A percentile compares a stretch with the other conserved stretches of the same genome.
Conservation (phyloP, 2,113 vertebrate genomes). For the Carassius gibelio region DNA sequence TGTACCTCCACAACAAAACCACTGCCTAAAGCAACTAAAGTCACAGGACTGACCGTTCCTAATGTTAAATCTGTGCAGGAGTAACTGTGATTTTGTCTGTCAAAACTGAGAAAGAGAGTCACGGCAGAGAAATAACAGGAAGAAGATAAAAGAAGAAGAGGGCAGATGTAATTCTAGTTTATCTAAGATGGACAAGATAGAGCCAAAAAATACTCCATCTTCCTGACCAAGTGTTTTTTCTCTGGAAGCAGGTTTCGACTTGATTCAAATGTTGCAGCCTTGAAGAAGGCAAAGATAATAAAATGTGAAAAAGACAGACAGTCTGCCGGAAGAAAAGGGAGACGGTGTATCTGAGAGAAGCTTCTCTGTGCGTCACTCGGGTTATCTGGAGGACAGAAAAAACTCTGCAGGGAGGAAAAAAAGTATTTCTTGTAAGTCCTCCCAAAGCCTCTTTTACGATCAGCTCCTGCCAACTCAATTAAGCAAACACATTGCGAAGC, state of each 20-base stretch:
- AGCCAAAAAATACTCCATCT: neutral
- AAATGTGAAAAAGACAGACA: conserved; percentile 18
- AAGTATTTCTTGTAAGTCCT: conserved; percentile 29
- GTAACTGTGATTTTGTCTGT: neutral
- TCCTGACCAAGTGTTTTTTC: conserved; percentile 14
- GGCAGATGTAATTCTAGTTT: conserved; percentile 34
- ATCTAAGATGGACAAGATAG: conserved; percentile 40
- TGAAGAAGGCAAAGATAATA: conserved; percentile 51
- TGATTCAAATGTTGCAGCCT: conserved; percentile 49
- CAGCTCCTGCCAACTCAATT: conserved; percentile 43
- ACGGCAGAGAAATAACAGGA: conserved; percentile 8
- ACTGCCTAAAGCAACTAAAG: neutral
- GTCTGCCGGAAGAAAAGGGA: conserved; percentile 49
- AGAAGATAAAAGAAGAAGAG: conserved; percentile 35
- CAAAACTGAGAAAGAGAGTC: neutral
- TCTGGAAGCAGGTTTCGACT: conserved; percentile 12
- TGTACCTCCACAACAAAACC: neutral
- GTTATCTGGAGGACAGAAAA: conserved; percentile 42
- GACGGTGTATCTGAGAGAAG: conserved; percentile 4
- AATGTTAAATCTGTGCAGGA: neutral
- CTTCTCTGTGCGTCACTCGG: conserved; percentile 17
- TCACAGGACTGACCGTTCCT: neutral
- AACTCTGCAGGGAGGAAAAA: conserved; percentile 37
- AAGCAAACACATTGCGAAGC: conserved; percentile 34
- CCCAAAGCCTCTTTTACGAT: conserved; percentile 36